These are phyloP conservation scores for Xylota sylvarum DNA, from an alignment of 2,888 invertebrate species.

Conservation along the genomic window DNA sequence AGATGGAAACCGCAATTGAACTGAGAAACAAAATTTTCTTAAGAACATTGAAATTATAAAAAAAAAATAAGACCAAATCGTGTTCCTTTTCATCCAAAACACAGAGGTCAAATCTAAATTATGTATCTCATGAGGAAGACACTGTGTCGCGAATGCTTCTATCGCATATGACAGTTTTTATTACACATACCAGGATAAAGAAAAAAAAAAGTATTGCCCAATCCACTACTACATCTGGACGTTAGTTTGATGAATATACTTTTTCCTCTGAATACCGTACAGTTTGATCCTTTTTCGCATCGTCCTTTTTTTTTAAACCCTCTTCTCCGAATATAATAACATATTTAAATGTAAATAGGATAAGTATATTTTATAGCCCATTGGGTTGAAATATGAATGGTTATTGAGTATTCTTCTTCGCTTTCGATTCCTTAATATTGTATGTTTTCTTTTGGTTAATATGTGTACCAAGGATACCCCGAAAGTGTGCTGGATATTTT, in stretches of 20 bases:
- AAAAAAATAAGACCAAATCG: too few species aligned
- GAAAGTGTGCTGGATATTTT: conserved; percentile 66
- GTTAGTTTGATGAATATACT: conserved; percentile 56
- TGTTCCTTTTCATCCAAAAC: too few species aligned
- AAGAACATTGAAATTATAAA: too few species aligned
- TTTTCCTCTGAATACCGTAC: conserved; percentile 26
- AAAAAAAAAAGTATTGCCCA: not conserved
- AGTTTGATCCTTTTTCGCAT: conserved; percentile 67
- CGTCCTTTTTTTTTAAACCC: conserved; percentile 40
- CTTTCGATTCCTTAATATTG: conserved; percentile 77
- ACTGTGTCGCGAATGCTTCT: too few species aligned
- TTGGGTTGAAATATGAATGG: conserved; percentile 79
- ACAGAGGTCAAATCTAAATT: too few species aligned
- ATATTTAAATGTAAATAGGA: conserved; percentile 79
- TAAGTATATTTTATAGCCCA: conserved; percentile 80
- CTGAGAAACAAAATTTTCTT: too few species aligned
- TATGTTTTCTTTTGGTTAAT: conserved; percentile 76
- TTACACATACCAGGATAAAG: too few species aligned
- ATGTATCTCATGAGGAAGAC: too few species aligned
- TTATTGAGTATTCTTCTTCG: conserved; percentile 77
- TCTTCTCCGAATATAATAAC: conserved; percentile 60
- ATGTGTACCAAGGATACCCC: conserved; percentile 75
- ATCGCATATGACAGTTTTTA: too few species aligned
- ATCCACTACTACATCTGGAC: conserved; percentile 26
- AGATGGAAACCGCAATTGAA: too few species aligned